Base-by-base conservation (phyloP, 2,888 invertebrate species). In the Pristionchus entomophagus region DNA sequence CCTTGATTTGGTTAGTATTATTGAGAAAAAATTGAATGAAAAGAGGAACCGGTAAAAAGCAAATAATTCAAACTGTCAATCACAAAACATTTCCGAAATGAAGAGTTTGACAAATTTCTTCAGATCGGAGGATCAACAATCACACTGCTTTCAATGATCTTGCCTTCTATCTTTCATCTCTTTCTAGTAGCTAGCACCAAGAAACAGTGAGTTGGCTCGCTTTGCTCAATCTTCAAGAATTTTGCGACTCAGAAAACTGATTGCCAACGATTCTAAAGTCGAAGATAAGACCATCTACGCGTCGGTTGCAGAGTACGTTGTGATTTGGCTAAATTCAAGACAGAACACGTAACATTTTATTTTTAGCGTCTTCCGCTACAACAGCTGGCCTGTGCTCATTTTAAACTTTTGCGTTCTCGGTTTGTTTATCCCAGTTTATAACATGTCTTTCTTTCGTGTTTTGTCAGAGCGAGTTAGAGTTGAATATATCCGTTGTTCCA, bases 111-210 rank as follows among this genome's bases (percentile, higher is more conserved):
- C 35, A 49, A 35, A 2, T 19, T 19, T 80, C 12, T 38, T 6
- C 38, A 88, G 88, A 88, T 90, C 83, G 91, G 91, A 1, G 90
- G 88, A 45, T 87, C 90, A 5, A 91, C 91, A 17, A 89, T 90
- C 78, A 88, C 91, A 38, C 53, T 89, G n/a, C 88, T 89, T 87
- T 89, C 90, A 0, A 90, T 91, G 89, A 38, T 91, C 22, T 84
- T 91, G 0, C 91, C 91, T 4, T 86, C 87, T 51, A 84, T 91
- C 49, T 91, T 91, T 87, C 88, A 88, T 87, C 85, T 90, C 10
- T 91, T 87, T 86, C 85, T 91, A 84, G 88, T 88, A 41, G 89
- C 90, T 14, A 88, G 89, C 17, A 69, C 86, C 2, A 88, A 87
- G 80, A 90, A 89, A 65, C 53, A 89, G 84, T 85, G 81, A 35